Evolutionary conservation across 2,888 invertebrate genomes (phyloP), one percentile per base, ranked within the genome.

Genomic region (Brachypterus glaber): DNA sequence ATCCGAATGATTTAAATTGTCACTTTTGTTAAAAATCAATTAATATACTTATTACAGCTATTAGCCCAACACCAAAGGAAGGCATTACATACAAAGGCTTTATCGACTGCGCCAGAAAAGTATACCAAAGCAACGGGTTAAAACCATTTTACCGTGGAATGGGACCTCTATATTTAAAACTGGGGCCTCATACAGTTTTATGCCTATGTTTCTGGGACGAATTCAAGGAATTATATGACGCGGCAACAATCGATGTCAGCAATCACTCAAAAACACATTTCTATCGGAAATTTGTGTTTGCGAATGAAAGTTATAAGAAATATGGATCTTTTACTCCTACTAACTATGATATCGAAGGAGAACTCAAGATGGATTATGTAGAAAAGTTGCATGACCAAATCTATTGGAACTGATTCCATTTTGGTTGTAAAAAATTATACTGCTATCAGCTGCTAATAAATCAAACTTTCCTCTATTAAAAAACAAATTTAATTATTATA

Each of bases 111-210:
- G 70, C 60, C 33, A 47, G 44, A 9, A 70, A 73, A 41, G 77
- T 78, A 42, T 78, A 71, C 50, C 60, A 41, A 4, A 67, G 58
- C 27, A 76, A 69, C 57, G 83, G 84, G 13, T 51, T 61, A 33
- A 46, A 44, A 36, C 89, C 90, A 0, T 76, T 93, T 51, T 93
- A 90, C 66, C 92, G 92, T 66, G 93, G 90, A 2, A 76, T 88
- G 49, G 80, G 82, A 25, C 86, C 92, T 0, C 85, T 84, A 49
- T 90, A 90, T 66, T 64, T 91, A 41, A 72, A 93, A 43, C 73
- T 92, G 27, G 92, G 89, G 0, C 93, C 93, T 0, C 93, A 95
- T 58, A 87, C 90, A 0, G 81, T 91, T 1, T 63, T 93, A 1
- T 80, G 86, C 44, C 67, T 95, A 33, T 77, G 90, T 30, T 87